Conservation (phyloP, 2,113 vertebrate genomes). For the Tachuris rubrigastra region DNA sequence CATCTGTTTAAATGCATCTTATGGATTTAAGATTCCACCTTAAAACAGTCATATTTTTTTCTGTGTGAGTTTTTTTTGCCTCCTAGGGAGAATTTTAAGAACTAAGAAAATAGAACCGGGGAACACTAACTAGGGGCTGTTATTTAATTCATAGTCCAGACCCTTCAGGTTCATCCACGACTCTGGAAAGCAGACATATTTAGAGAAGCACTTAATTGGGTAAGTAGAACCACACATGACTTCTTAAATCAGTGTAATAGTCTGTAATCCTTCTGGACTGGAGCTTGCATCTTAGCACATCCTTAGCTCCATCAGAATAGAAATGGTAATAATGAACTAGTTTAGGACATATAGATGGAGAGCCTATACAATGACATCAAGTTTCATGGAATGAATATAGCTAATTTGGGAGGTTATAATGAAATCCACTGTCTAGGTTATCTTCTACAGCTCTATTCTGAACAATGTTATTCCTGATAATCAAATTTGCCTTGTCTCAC, state of each 20-base stretch:
- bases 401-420: background rate
- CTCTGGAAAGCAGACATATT: background rate
- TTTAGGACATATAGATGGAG: background rate
- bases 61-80: background rate
- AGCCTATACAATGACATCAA: background rate
- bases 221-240: background rate
- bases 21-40: background rate
- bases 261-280: background rate
- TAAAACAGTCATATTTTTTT: background rate
- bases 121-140: background rate
- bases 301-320: background rate
- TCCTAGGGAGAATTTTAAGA: background rate
- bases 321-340: background rate
- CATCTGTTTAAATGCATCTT: background rate
- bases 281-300: background rate
- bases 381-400: background rate
- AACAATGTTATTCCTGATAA: background rate
- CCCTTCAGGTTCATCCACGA: background rate
- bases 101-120: background rate
- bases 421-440: background rate
- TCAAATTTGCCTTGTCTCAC: rapidly evolving
- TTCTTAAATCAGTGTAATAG: background rate
- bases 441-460: background rate
- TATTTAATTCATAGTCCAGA: background rate
- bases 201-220: background rate